Conservation (phyloP, 2,888 invertebrate species). For the Empis livida region DNA sequence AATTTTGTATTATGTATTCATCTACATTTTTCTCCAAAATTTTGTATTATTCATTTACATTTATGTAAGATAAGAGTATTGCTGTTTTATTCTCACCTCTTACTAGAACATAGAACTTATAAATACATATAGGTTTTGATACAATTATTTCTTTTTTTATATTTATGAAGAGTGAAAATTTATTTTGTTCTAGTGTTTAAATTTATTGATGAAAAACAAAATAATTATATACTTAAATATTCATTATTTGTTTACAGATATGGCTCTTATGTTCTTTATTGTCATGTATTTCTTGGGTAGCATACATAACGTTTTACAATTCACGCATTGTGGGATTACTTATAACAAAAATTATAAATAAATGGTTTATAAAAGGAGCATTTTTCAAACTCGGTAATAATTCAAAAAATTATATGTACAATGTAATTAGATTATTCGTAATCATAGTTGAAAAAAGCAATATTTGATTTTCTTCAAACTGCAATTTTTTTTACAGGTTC, state of each 20-base stretch:
- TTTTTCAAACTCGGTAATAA: constrained; percentile 81
- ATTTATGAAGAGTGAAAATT: too few species aligned
- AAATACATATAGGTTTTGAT: too few species aligned
- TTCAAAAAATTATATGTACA: constrained; percentile 11
- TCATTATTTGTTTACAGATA: constrained; percentile 30
- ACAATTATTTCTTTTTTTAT: too few species aligned
- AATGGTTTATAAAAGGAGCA: constrained; percentile 72
- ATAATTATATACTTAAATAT: too few species aligned
- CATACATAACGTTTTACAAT: constrained; percentile 91
- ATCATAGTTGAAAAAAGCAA: not conserved
- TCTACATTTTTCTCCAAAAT: too few species aligned
- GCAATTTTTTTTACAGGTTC: constrained; percentile 55
- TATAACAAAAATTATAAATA: constrained; percentile 76
- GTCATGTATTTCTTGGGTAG: constrained; percentile 78
- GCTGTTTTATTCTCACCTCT: too few species aligned
- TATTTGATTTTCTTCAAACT: constrained; percentile 3
- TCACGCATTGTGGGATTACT: constrained; percentile 83
- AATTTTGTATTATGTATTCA: too few species aligned
- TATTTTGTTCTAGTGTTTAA: too few species aligned
- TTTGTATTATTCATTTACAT: too few species aligned
- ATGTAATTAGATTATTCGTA: not conserved
- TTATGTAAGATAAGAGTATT: too few species aligned
- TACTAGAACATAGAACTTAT: too few species aligned
- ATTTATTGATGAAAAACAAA: too few species aligned
- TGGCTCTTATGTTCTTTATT: constrained; percentile 69